These are phyloP conservation scores for Caenorhabditis tropicalis DNA, from an alignment of 1,140 invertebrate genomes.

Conservation along the genomic window DNA sequence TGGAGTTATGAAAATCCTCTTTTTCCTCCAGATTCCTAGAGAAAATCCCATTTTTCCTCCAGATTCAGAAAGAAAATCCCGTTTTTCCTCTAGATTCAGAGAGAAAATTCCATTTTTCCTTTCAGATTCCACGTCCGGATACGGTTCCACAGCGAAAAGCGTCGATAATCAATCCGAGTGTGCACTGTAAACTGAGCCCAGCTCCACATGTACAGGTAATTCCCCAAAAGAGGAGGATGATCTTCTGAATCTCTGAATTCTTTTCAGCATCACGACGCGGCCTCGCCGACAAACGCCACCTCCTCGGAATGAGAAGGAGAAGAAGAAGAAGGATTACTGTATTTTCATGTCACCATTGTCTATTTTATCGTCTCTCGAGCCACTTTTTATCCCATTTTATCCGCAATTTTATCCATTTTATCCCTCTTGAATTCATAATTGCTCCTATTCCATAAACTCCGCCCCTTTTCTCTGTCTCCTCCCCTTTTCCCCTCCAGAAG, in stretches of 20 bases:
- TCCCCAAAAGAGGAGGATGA: too few species aligned
- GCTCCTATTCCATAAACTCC: not conserved
- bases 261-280: constrained; percentile 24
- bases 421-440: too few species aligned
- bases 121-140: constrained; percentile 68
- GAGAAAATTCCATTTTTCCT: not conserved
- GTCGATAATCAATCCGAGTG: constrained; percentile 70
- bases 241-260: too few species aligned
- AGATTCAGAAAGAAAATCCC: not conserved
- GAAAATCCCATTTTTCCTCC: too few species aligned
- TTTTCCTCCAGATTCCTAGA: too few species aligned
- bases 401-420: not conserved
- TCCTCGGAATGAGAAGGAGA: not conserved
- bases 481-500: not conserved
- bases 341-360: not conserved
- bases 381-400: too few species aligned
- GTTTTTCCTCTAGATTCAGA: not conserved
- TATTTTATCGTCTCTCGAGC: too few species aligned
- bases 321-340: not conserved
- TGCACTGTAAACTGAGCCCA: constrained; percentile 68
- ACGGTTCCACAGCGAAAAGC: constrained; percentile 71
- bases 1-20: too few species aligned
- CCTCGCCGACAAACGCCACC: not conserved
- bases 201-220: constrained; percentile 67
- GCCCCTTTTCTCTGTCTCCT: not conserved